phyloP scores from a whole-genome alignment of 2,797 vertebrate species.

The Melanotaenia boesemani region DNA sequence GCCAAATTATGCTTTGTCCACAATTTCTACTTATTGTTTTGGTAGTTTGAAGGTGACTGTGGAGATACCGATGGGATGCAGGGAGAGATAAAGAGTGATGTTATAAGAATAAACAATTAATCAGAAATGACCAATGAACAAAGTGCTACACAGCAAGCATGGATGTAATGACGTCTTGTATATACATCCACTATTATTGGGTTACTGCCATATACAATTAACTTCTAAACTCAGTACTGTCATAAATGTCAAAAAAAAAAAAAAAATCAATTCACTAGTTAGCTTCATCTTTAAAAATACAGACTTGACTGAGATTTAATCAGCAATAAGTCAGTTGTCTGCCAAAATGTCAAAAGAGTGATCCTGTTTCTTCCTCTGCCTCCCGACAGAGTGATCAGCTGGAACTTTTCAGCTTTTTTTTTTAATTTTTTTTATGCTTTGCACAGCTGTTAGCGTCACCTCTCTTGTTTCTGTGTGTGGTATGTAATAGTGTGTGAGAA shows the following conservation, averaged over 20 bases:
- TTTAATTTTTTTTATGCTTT: neutral
- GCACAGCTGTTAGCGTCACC: neutral
- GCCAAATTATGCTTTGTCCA: neutral
- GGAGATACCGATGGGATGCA: neutral
- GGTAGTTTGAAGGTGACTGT: neutral
- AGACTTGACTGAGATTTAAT: neutral
- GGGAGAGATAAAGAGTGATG: neutral
- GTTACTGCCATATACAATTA: neutral
- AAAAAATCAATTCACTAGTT: neutral
- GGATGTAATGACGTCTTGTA: neutral
- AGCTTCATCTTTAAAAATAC: neutral
- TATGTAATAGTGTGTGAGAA: neutral
- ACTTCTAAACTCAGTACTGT: neutral
- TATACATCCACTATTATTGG: conserved; percentile 1
- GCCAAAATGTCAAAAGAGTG: neutral
- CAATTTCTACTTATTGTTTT: neutral
- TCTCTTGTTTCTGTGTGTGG: conserved; percentile 1
- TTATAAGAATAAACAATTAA: too few relatives aligned
- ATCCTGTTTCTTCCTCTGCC: neutral
- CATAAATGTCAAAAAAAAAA: neutral
- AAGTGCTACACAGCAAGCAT: neutral
- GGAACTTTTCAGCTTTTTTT: neutral
- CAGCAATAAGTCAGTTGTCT: neutral
- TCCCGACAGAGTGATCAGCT: conserved; percentile 5
- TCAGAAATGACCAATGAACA: neutral